Base-by-base conservation (phyloP, 1,140 invertebrate species). In the Papilio xuthus region DNA sequence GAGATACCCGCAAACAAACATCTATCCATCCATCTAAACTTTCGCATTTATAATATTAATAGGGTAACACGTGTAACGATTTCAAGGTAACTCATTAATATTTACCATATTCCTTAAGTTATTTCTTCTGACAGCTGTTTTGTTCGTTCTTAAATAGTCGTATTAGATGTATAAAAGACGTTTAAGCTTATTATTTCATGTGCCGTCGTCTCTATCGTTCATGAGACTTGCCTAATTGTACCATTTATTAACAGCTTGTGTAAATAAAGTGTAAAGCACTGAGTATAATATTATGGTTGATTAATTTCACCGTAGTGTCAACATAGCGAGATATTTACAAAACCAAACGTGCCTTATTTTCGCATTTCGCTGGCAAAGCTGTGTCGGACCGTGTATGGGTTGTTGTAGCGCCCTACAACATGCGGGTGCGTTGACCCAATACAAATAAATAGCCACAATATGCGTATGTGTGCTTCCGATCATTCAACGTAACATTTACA, bases 371-470 rank as follows among this genome's bases (percentile, higher is more conserved):
- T 80, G 76, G 78, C 78, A 79, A 56, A 60, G 80, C 60, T 12
- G 60, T 78, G 77, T 77, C 75, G 26, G 60, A 23, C 67, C 28
- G 78, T 74, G 74, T 78, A 81, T 78, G 77, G 78, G 80, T 74
- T 79, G 79, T 78, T 82, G 72, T 80, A 83, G 76, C 50, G 77
- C 82, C 83, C 85, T 89, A 87, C 85, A 85, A 84, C 86, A 83
- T 86, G 75, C 77, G 82, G 73, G 90, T 86, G 82, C 90, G 78
- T 82, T 84, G 87, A 90, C 85, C 87, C 74, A 73, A 81, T 82
- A 86, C 84, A 87, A 88, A 88, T 88, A 88, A 89, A 91, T 87
- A 88, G 76, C 69, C 77, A 47, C 81, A 83, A 76, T 84, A 26
- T 79, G 72, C 82, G 50, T 77, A 83, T 82, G 81, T 74, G 50